Evolutionary conservation across 2,113 vertebrate species (phyloP), one percentile per base, ranked within the genome.

Genomic region (Plecotus auritus): DNA sequence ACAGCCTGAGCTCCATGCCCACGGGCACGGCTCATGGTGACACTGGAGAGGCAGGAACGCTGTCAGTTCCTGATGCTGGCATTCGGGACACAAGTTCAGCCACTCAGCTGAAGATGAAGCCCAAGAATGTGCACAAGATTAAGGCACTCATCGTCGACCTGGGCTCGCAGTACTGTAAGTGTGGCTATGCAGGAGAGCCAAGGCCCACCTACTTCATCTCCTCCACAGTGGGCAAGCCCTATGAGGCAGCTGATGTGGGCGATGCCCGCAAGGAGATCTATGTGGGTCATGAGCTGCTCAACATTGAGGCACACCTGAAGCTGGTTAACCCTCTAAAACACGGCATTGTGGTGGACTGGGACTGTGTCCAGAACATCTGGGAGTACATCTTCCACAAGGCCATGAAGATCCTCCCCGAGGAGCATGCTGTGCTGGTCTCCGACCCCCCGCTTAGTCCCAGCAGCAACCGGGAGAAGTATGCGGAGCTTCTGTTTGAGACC

Each of bases 151-250:
- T 98, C 82, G 76, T 98, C 0, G 98, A 98, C 95, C 92, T 98
- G 93, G 98, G 98, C 56, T 97, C 97, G 12, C 97, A 97, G 72
- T 98, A 97, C 84, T 96, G 97, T 6, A 98, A 98, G 95, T 97
- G 97, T 0, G 98, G 98, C 87, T 97, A 97, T 0, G 97, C 93
- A 0, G 97, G 96, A 0, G 96, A 98, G 51, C 94, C 84, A 0
- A 42, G 96, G 80, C 98, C 98, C 89, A 97, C 97, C 49, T 97
- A 96, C 83, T 97, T 97, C 87, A 97, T 98, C 84, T 97, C 98
- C 66, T 97, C 97, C 54, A 96, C 96, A 0, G 97, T 97, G 80
- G 97, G 97, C 72, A 97, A 88, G 82, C 83, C 56, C 86, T 83
- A 7, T 8, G 94, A 93, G 91, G 81, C 72, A 0, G 84, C 95